phyloP scores from a whole-genome alignment of 1,140 invertebrate genomes.

The Euura saliciscinereae region DNA sequence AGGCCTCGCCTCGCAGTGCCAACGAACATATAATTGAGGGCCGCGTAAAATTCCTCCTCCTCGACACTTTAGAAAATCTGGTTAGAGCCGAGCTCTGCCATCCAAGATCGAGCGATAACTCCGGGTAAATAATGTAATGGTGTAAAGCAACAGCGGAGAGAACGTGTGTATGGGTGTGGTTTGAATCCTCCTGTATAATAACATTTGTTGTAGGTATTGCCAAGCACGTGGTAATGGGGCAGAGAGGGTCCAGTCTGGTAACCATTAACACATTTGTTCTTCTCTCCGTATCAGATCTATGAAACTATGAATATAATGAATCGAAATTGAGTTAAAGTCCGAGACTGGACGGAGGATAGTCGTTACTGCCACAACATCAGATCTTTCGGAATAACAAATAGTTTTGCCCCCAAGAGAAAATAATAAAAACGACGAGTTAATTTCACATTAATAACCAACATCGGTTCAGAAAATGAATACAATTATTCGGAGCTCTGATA shows the following conservation, averaged over 20 bases:
- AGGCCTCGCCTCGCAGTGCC: neutral
- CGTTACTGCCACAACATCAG: neutral
- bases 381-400: neutral
- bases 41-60: neutral
- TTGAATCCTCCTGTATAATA: no score
- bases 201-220: no score
- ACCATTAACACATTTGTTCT: conserved; percentile 4
- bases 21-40: neutral
- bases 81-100: neutral
- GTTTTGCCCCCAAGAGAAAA: neutral
- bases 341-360: neutral
- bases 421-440: no score
- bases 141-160: neutral
- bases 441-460: no score
- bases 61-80: neutral
- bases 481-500: no score
- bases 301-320: conserved; percentile 6
- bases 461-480: no score
- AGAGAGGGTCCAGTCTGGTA: neutral
- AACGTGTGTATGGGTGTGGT: neutral
- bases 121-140: neutral
- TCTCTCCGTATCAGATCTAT: neutral
- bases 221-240: neutral
- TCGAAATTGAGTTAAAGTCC: conserved; percentile 4
- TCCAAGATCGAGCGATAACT: conserved; percentile 4